Evolutionary conservation across 2,113 vertebrate genomes (phyloP).

Genomic region (Sula dactylatra): DNA sequence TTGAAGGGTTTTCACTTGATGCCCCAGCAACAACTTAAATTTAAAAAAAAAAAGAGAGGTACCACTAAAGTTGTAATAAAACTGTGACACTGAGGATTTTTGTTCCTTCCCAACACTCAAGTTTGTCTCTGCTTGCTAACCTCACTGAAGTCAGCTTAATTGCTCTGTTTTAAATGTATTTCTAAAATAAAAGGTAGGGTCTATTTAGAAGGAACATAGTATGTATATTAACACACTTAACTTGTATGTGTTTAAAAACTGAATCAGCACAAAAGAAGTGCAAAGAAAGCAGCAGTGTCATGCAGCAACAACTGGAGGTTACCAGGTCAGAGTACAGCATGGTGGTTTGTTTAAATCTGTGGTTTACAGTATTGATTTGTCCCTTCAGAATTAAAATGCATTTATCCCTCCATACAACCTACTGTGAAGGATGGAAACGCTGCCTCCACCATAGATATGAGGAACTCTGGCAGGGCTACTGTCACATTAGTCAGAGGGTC

Average conservation of each 20-base stretch:
- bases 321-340: background rate
- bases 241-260: background rate
- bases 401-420: background rate
- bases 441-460: background rate
- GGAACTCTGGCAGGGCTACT: background rate
- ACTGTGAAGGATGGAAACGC: background rate
- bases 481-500: background rate
- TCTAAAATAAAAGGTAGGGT: background rate
- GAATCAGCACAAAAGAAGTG: background rate
- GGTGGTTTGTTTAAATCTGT: background rate
- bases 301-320: background rate
- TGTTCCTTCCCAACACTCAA: background rate
- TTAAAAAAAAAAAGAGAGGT: background rate
- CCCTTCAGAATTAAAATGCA: background rate
- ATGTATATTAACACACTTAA: background rate
- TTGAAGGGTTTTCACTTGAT: background rate
- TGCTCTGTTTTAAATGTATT: background rate
- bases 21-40: background rate
- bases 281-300: background rate
- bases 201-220: background rate
- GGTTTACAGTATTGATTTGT: background rate
- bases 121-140: background rate
- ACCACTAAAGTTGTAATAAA: background rate
- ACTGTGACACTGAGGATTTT: background rate
- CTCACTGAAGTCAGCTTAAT: background rate